Evolutionary conservation across 1,140 invertebrate genomes (phyloP).

Genomic region (Chelonus insularis): DNA sequence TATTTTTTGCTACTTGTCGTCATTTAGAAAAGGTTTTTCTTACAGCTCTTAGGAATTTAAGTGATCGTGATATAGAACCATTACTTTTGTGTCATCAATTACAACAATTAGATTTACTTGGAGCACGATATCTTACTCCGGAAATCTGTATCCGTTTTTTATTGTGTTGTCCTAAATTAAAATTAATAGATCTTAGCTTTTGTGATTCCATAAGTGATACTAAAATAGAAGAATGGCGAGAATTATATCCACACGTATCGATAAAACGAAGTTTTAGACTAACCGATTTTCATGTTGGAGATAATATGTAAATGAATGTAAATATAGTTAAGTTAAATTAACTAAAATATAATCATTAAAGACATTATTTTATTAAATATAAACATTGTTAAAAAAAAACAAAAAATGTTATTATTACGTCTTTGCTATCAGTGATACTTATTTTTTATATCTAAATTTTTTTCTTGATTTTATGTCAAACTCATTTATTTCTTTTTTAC

Average conservation of each 20-base stretch:
- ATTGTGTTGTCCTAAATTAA: constrained; percentile 62
- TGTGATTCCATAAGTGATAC: constrained; percentile 76
- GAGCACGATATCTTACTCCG: constrained; percentile 72
- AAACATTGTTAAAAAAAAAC: too few relatives aligned
- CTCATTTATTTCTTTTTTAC: background rate
- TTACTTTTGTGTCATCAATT: constrained; percentile 69
- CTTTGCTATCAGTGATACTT: too few relatives aligned
- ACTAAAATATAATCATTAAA: too few relatives aligned
- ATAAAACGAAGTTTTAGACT: constrained; percentile 63
- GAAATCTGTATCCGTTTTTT: constrained; percentile 70
- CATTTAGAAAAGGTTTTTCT: constrained; percentile 76
- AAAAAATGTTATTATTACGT: too few relatives aligned
- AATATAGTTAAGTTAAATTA: too few relatives aligned
- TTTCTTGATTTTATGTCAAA: constrained; percentile 17
- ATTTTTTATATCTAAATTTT: constrained; percentile 11
- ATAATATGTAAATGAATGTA: too few relatives aligned
- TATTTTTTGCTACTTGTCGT: constrained; percentile 63
- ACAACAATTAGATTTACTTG: constrained; percentile 82
- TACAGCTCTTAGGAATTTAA: constrained; percentile 75
- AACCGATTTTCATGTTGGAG: constrained; percentile 32
- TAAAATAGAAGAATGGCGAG: constrained; percentile 67
- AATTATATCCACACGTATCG: constrained; percentile 65
- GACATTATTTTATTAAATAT: too few relatives aligned
- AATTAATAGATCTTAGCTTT: constrained; percentile 83
- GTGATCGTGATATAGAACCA: constrained; percentile 74